Evolutionary conservation across 2,113 vertebrate genomes (phyloP).

Genomic region (Lynx canadensis): DNA sequence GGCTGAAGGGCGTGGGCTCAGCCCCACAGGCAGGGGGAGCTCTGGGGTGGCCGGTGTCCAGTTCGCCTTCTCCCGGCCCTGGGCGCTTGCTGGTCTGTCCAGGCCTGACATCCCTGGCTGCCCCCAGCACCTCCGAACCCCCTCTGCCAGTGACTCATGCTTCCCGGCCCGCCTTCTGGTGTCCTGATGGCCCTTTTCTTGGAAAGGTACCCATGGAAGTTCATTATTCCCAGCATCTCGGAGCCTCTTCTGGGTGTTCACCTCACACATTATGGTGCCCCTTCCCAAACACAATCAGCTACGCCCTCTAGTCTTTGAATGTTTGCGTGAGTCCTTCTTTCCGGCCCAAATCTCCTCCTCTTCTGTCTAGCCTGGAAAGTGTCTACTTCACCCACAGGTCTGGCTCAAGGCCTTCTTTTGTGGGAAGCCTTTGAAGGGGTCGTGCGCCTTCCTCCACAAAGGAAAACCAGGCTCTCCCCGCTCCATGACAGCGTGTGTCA

Average conservation of each 20-base stretch:
- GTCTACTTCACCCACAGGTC: neutral
- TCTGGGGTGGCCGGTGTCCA: neutral
- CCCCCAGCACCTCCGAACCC: too few relatives aligned
- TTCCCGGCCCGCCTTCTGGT: neutral
- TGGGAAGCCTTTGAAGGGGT: neutral
- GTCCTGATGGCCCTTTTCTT: neutral
- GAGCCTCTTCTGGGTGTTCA: neutral
- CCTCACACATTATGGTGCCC: neutral
- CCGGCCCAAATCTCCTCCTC: neutral
- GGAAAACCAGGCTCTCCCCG: neutral
- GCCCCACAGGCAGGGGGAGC: neutral
- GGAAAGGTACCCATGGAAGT: neutral
- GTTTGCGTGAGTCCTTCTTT: neutral
- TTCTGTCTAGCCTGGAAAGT: neutral
- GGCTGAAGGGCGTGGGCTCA: neutral
- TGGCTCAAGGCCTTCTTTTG: neutral
- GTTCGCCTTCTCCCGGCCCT: neutral
- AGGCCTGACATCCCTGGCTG: too few relatives aligned
- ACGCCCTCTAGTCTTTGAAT: neutral
- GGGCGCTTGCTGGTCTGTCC: accelerated
- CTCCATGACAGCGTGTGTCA: accelerated
- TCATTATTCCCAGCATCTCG: neutral
- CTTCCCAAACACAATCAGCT: neutral
- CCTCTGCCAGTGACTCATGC: accelerated
- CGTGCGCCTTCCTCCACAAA: neutral